Evolutionary conservation across 2,888 invertebrate genomes (phyloP).

Genomic region (Drosophila robusta): DNA sequence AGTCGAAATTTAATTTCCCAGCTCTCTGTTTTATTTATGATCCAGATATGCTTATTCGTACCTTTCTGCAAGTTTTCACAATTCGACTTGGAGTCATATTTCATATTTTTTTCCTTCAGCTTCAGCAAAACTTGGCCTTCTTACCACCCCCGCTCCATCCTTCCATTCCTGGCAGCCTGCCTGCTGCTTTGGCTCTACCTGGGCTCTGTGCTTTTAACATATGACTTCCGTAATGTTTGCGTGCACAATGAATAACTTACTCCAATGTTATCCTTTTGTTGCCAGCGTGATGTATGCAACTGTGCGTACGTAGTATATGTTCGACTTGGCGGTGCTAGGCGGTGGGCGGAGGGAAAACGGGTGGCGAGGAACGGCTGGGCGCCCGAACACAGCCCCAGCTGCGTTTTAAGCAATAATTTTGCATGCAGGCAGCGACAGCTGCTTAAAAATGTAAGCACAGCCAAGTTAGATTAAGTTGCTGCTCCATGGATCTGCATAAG

Average conservation of each 20-base stretch:
- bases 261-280: slow-evolving; percentile 80
- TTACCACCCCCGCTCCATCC: neutral
- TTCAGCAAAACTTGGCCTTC: slow-evolving; percentile 59
- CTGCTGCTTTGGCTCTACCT: slow-evolving; percentile 63
- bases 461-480: slow-evolving; percentile 58
- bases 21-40: slow-evolving; percentile 79
- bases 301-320: slow-evolving; percentile 34
- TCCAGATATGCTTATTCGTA: slow-evolving; percentile 81
- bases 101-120: slow-evolving; percentile 57
- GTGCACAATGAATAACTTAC: slow-evolving; percentile 82
- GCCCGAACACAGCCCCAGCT: slow-evolving; percentile 57
- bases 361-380: neutral
- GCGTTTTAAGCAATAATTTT: slow-evolving; percentile 80
- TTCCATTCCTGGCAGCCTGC: slow-evolving; percentile 9
- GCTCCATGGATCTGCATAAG: slow-evolving; percentile 27
- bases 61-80: slow-evolving; percentile 82
- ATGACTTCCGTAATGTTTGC: slow-evolving; percentile 82
- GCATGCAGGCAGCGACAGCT: slow-evolving; percentile 77
- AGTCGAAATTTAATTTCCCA: slow-evolving; percentile 81
- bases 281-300: slow-evolving; percentile 60
- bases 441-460: slow-evolving; percentile 73
- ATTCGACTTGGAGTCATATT: slow-evolving; percentile 82
- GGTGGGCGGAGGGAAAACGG: neutral
- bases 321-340: neutral
- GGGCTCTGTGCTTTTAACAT: slow-evolving; percentile 73